Base-by-base conservation (phyloP, 2,113 vertebrate species). In the Pundamilia nyererei region DNA sequence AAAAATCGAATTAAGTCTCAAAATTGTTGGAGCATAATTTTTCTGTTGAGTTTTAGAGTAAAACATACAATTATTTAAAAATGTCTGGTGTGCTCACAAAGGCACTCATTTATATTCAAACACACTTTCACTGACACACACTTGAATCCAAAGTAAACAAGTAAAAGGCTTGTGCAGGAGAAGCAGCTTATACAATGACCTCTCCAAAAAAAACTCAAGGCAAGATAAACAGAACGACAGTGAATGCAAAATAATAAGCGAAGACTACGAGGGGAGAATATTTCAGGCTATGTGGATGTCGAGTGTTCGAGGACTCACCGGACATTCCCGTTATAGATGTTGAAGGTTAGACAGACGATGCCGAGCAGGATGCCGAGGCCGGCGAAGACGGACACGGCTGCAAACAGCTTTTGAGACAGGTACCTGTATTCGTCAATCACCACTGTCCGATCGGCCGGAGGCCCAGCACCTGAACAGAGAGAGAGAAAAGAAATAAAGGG, bases 291-390 rank as follows among this genome's bases (percentile, higher is more conserved):
- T 3, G 24, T 42, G 1, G 24, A 49, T 3, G 24, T 45, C 3
- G 8, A 77, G 29, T 7, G 68, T 10, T 13, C 13, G 3, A 5
- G 3, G 42, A 81, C 97, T 80, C 86, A 99, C 98, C 98, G 97
- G 79, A 99, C 98, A 1, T 98, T 98, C 53, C 98, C 97, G 31
- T 99, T 99, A 96, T 99, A 99, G 96, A 99, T 98, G 96, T 99
- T 99, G 96, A 99, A 99, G 62, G 98, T 98, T 77, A 99, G 94
- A 89, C 98, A 99, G 86, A 99, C 95, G 86, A 98, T 97, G 89
- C 98, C 98, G 81, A 99, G 89, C 80, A 99, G 96, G 90, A 99
- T 99, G 79, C 98, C 97, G 33, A 98, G 92, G 3, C 97, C 97
- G 7, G 98, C 98, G 26, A 99, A 95, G n/a, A 99, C 98, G 0